Conservation (phyloP, 2,113 vertebrate species). For the Rutilus rutilus region DNA sequence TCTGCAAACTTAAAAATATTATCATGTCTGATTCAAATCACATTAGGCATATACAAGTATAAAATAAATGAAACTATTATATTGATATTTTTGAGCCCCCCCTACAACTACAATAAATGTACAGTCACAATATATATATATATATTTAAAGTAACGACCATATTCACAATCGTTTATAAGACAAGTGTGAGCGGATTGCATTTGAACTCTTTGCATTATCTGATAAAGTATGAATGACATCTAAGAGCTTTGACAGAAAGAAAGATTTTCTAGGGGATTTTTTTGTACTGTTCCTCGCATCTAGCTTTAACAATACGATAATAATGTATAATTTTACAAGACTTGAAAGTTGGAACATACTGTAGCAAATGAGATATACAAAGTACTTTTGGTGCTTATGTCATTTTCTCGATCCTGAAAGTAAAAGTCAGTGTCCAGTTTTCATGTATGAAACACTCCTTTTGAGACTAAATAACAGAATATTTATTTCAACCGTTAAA, state of each 20-base stretch:
- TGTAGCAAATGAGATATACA: not conserved
- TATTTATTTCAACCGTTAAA: not conserved
- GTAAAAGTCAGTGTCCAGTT: not conserved
- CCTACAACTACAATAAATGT: too few species aligned
- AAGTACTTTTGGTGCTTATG: not conserved
- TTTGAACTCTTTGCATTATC: too few species aligned
- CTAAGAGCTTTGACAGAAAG: too few species aligned
- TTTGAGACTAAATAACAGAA: not conserved
- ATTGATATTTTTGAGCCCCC: not conserved
- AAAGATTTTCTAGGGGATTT: too few species aligned
- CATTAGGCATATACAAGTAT: not conserved
- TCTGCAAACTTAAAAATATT: not conserved
- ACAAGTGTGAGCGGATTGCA: too few species aligned
- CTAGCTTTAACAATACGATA: too few species aligned
- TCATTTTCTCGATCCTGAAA: not conserved
- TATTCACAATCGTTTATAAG: too few species aligned
- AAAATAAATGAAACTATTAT: not conserved
- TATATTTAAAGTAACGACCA: too few species aligned
- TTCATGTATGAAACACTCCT: not conserved
- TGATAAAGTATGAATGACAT: too few species aligned
- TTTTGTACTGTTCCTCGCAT: too few species aligned
- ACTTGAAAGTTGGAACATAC: not conserved
- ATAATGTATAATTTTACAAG: not conserved
- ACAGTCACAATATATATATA: too few species aligned
- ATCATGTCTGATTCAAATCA: not conserved